A percentile compares a stretch with the other conserved stretches of the same genome.
phyloP scores from a whole-genome alignment of 2,113 vertebrate species.

The Bujurquina vittata region DNA sequence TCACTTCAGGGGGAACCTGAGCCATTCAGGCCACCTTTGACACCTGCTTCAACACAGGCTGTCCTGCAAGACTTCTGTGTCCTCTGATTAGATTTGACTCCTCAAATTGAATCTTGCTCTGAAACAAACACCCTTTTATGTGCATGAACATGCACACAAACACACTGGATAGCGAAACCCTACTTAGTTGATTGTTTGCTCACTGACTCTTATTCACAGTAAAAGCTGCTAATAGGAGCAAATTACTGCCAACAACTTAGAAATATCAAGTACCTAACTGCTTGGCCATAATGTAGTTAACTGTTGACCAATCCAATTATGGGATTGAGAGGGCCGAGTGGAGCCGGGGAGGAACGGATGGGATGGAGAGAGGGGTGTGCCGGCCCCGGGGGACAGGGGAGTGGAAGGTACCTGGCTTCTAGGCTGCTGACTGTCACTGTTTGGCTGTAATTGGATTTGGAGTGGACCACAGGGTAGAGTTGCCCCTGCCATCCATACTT shows the following conservation, averaged over 20 bases:
- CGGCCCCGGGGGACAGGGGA: constrained; percentile 57
- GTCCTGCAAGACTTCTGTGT: constrained; percentile 64
- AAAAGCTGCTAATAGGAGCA: constrained; percentile 89
- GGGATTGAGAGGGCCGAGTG: constrained; percentile 53
- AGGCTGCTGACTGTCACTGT: constrained; percentile 83
- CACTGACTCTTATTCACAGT: constrained; percentile 85
- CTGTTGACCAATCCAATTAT: constrained; percentile 88
- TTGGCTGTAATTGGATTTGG: constrained; percentile 85
- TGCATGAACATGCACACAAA: constrained; percentile 42
- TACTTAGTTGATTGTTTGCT: constrained; percentile 78
- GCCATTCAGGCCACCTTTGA: constrained; percentile 51
- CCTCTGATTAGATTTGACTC: constrained; percentile 76
- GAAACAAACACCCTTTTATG: constrained; percentile 72
- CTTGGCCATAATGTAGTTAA: constrained; percentile 89
- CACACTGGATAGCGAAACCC: constrained; percentile 53
- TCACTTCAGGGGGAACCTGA: constrained; percentile 65
- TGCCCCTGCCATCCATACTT: constrained; percentile 57
- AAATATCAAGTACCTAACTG: constrained; percentile 88
- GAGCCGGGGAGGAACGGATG: constrained; percentile 55
- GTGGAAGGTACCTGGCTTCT: constrained; percentile 83
- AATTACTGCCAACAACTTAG: constrained; percentile 88
- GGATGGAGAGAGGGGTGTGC: constrained; percentile 62
- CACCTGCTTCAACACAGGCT: constrained; percentile 63
- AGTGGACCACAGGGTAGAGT: constrained; percentile 70
- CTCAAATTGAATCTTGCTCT: constrained; percentile 74